Conservation (phyloP, 2,888 invertebrate genomes). For the Magallana nippona region DNA sequence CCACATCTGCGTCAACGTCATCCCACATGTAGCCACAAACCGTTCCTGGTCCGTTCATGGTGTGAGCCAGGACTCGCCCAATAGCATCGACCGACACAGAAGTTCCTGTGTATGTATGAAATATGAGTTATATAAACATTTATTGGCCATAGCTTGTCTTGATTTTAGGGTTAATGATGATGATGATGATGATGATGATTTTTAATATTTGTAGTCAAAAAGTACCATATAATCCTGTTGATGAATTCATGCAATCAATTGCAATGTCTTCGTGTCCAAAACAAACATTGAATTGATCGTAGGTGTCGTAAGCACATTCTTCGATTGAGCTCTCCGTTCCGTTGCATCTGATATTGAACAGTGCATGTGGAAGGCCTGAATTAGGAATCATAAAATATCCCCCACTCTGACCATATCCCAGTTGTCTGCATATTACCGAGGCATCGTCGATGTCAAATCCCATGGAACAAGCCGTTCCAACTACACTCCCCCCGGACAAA, state of each 20-base stretch:
- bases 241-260: background rate
- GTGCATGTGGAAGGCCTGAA: background rate
- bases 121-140: too few species aligned
- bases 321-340: constrained; percentile 3
- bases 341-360: constrained; percentile 2
- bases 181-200: too few species aligned
- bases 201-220: background rate
- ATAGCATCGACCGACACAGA: background rate
- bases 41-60: background rate
- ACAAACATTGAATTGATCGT: background rate
- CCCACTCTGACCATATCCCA: background rate
- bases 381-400: background rate
- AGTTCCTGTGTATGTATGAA: too few species aligned
- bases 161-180: too few species aligned
- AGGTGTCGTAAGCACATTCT: background rate
- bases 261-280: background rate
- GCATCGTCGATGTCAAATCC: constrained; percentile 25
- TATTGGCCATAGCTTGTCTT: too few species aligned
- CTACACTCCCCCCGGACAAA: background rate
- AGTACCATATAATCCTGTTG: background rate
- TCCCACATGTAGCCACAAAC: constrained; percentile 39
- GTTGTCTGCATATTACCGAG: background rate
- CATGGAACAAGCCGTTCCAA: background rate
- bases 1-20: constrained; percentile 36
- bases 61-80: constrained; percentile 39